A percentile compares a stretch with the other conserved stretches of the same genome.
Evolutionary conservation across 2,888 invertebrate genomes (phyloP).

Genomic region (Cyrtodaria siliqua): DNA sequence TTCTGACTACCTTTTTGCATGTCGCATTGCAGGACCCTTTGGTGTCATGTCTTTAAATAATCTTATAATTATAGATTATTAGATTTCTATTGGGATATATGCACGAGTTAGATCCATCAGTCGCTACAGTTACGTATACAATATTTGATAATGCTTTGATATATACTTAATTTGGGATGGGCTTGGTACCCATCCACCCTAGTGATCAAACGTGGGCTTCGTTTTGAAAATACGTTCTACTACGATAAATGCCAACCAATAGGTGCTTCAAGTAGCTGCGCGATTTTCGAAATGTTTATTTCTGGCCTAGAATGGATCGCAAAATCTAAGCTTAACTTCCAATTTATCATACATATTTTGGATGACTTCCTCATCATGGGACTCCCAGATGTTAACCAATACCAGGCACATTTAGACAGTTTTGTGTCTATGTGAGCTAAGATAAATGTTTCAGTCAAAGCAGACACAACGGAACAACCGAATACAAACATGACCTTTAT

Average conservation of each 20-base stretch:
- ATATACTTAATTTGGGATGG: no score
- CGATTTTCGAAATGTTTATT: constrained; percentile 52
- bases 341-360: constrained; percentile 31
- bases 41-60: no score
- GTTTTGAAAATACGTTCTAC: no score
- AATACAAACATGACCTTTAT: constrained; percentile 22
- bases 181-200: no score
- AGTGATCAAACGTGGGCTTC: no score
- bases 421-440: constrained; percentile 12
- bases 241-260: constrained; percentile 43
- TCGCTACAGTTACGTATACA: no score
- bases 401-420: background rate
- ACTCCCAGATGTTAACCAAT: background rate
- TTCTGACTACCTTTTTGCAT: no score
- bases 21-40: no score
- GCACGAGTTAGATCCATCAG: no score
- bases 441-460: constrained; percentile 28
- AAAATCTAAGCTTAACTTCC: background rate
- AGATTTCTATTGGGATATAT: no score
- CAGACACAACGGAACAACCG: constrained; percentile 39
- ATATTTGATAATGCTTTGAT: no score
- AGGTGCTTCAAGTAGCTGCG: constrained; percentile 40
- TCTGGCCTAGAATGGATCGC: constrained; percentile 29
- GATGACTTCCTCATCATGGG: constrained; percentile 49
- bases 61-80: no score